Base-by-base conservation (phyloP, 2,888 invertebrate genomes). In the Stegana nigrithorax region DNA sequence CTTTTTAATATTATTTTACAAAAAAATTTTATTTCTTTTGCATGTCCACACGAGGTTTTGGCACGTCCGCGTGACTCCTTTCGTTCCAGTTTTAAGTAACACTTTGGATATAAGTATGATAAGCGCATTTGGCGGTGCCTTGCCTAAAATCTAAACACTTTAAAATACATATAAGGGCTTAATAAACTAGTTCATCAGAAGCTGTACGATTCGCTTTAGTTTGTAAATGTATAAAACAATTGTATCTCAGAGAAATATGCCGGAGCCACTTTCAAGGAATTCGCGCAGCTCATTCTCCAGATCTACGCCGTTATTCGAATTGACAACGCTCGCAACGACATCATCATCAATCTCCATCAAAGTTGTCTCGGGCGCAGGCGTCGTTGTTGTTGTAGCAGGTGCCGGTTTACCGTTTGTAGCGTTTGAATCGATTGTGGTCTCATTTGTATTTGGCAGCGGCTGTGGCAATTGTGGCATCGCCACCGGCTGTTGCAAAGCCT, bases 241-340 rank as follows among this genome's bases (percentile, higher is more conserved):
- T n/a, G n/a, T n/a, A n/a, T n/a, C n/a, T n/a, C n/a, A n/a, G n/a
- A n/a, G n/a, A n/a, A n/a, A n/a, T n/a, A n/a, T n/a, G 79, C 72
- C 88, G 23, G 89, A 89, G 72, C 91, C 91, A 80, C 89, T 90
- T 81, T 91, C 91, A 23, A 91, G 84, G 82, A 91, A 91, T 82
- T 91, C 91, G n/a, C 91, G 86, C 47, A 91, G 80, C 73, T 91
- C 91, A 12, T 89, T 89, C 81, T 91, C 91, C 70, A 91, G 84
- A 85, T 91, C 91, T 3, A 83, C 86, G 7, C 78, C 77, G 10
- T 66, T 69, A 6, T 62, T 65, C 10, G 81, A 73, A 2, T 66
- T 36, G 8, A 25, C 47, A 36, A 36, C 65, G 14, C 67, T 67
- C 21, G 25, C 66, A n/a, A 67, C 67, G 2, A 72, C 77, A 51